These are phyloP conservation scores for Pseudois nayaur DNA, from an alignment of 2,113 vertebrate species.

Conservation along the genomic window DNA sequence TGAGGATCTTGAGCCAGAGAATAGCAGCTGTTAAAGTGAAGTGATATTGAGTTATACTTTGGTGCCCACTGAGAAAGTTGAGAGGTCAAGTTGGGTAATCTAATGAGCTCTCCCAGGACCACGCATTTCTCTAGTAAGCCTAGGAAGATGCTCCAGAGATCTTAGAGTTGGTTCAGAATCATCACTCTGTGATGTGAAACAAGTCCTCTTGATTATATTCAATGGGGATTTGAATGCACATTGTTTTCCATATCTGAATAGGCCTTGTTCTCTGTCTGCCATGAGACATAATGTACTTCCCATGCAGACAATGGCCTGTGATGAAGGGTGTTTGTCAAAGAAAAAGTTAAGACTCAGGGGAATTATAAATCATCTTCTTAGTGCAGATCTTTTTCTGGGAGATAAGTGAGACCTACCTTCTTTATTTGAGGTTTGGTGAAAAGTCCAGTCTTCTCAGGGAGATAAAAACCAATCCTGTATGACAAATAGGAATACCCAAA, in stretches of 20 bases:
- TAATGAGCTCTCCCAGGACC: constrained; percentile 13
- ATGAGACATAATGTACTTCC: constrained; percentile 57
- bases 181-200: constrained; percentile 51
- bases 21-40: neutral
- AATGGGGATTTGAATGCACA: constrained; percentile 58
- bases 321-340: constrained; percentile 65
- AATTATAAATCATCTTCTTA: constrained; percentile 61
- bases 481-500: neutral
- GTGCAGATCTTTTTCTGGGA: constrained; percentile 24
- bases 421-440: constrained; percentile 1
- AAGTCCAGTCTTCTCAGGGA: neutral
- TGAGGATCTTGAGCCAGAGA: neutral
- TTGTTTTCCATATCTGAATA: constrained; percentile 66
- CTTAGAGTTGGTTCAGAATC: constrained; percentile 31
- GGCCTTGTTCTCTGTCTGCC: constrained; percentile 54
- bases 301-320: constrained; percentile 62
- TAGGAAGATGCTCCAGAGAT: neutral
- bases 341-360: constrained; percentile 64
- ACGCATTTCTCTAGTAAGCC: neutral
- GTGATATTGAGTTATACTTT: neutral
- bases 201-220: constrained; percentile 70
- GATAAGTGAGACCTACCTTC: constrained; percentile 12
- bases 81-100: constrained; percentile 43
- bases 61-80: neutral
- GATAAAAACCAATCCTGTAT: neutral